Evolutionary conservation across 2,888 invertebrate genomes (phyloP).

Genomic region (Microplitis deprimator): DNA sequence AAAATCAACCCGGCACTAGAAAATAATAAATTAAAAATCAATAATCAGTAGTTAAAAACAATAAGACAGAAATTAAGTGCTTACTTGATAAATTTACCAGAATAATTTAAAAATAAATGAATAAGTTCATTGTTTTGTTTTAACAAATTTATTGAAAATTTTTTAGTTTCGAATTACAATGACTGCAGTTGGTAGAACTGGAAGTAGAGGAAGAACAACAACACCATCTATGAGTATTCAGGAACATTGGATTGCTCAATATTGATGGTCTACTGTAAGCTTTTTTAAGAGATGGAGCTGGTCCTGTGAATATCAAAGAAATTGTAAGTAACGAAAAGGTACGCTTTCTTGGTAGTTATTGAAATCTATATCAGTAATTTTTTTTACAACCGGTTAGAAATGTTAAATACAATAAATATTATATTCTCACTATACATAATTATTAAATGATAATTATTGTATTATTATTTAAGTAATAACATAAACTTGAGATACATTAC

Average conservation of each 20-base stretch:
- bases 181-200: not conserved
- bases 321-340: constrained; percentile 48
- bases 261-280: constrained; percentile 59
- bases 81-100: not conserved
- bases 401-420: constrained; percentile 16
- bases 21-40: not conserved
- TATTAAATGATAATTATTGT: constrained; percentile 14
- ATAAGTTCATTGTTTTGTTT: not conserved
- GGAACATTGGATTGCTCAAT: constrained; percentile 59
- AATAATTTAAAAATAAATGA: not conserved
- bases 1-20: too few relatives aligned
- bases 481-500: constrained; percentile 11
- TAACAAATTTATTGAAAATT: not conserved
- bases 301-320: constrained; percentile 56
- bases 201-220: constrained; percentile 43
- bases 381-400: constrained; percentile 34
- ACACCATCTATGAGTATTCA: constrained; percentile 64
- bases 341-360: constrained; percentile 35
- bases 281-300: constrained; percentile 67
- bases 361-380: constrained; percentile 35
- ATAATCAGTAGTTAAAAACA: not conserved
- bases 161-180: not conserved
- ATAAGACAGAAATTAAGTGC: not conserved
- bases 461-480: not conserved
- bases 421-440: not conserved